These are phyloP conservation scores for Salpingus planirostris DNA, from an alignment of 2,888 invertebrate species.

Conservation along the genomic window DNA sequence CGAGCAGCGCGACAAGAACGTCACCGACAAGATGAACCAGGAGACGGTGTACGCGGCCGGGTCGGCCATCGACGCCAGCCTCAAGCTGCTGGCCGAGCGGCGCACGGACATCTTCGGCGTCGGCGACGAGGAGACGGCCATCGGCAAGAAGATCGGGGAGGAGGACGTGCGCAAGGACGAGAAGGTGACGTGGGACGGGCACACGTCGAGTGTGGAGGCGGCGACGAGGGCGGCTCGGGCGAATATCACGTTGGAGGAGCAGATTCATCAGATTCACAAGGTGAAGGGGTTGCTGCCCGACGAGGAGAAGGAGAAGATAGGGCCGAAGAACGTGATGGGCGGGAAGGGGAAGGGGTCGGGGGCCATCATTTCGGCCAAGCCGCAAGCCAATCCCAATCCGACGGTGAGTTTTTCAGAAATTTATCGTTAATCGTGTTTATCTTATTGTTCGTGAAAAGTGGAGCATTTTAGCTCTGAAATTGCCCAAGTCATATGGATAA, in stretches of 20 bases:
- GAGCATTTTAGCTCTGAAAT: too few relatives aligned
- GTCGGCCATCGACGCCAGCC: constrained; percentile 89
- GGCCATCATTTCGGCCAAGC: constrained; percentile 39
- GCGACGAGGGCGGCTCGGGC: constrained; percentile 90
- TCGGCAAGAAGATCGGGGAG: constrained; percentile 96
- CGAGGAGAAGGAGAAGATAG: constrained; percentile 95
- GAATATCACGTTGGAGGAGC: constrained; percentile 92
- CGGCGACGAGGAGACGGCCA: constrained; percentile 96
- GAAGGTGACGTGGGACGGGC: constrained; percentile 96
- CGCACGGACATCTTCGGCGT: constrained; percentile 99
- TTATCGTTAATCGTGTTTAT: not conserved
- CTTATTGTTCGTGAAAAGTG: not conserved
- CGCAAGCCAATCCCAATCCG: constrained; percentile 29
- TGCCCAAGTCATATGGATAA: too few relatives aligned
- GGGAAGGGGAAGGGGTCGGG: constrained; percentile 27
- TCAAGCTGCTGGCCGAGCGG: constrained; percentile 92
- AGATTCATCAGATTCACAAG: constrained; percentile 95
- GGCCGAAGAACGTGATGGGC: constrained; percentile 67
- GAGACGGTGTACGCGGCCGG: constrained; percentile 74
- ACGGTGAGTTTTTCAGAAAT: constrained; percentile 16
- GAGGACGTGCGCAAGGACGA: constrained; percentile 76
- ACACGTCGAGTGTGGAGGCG: constrained; percentile 93
- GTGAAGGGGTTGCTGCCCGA: constrained; percentile 87
- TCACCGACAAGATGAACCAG: constrained; percentile 88
- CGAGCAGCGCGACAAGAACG: constrained; percentile 89